A percentile compares a stretch with the other conserved stretches of the same genome.
phyloP scores from a whole-genome alignment of 2,797 vertebrate species.

The Semotilus atromaculatus region DNA sequence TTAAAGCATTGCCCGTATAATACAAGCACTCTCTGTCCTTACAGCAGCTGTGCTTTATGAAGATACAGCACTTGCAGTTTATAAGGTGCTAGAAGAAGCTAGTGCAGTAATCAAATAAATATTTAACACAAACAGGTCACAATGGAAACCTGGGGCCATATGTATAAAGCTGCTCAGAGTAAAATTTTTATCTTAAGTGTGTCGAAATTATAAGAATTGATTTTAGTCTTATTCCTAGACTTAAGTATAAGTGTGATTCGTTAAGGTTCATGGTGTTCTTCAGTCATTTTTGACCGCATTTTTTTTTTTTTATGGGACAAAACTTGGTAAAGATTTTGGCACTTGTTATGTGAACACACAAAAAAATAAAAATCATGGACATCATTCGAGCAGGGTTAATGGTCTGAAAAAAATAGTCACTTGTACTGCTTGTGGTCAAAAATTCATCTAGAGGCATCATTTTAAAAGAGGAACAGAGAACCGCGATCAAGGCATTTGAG shows the following conservation, averaged over 20 bases:
- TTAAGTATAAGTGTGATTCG: not conserved
- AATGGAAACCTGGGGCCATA: not conserved
- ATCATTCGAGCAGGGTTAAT: no score
- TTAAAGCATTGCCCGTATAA: not conserved
- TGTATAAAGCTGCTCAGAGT: not conserved
- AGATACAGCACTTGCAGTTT: not conserved
- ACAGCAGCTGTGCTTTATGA: not conserved
- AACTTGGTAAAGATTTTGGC: no score
- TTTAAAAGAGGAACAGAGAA: no score
- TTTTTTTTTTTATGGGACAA: no score
- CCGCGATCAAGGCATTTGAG: no score
- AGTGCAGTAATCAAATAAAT: not conserved
- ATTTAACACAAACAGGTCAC: not conserved
- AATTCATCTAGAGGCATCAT: no score
- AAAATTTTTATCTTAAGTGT: not conserved
- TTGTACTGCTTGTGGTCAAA: no score
- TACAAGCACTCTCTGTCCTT: not conserved
- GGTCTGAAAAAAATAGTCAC: no score
- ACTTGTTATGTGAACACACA: no score
- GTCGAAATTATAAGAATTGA: not conserved
- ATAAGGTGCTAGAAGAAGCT: not conserved
- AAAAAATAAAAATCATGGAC: no score
- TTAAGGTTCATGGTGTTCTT: not conserved
- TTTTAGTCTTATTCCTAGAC: not conserved
- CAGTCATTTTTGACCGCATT: no score